Evolutionary conservation across 2,113 vertebrate genomes (phyloP).

Genomic region (Arvicanthis niloticus): DNA sequence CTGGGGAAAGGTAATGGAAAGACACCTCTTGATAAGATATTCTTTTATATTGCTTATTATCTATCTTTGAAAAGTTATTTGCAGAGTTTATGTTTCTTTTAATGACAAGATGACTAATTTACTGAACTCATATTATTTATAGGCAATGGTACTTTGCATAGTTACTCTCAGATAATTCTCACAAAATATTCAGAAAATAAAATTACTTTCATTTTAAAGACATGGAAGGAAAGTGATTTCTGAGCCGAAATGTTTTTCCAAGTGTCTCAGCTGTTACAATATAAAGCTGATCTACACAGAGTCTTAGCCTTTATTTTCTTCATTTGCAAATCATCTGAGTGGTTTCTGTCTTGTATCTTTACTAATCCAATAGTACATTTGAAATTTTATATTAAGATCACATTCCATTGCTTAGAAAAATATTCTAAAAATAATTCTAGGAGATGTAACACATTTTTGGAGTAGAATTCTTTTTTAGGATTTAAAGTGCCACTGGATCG

Average conservation of each 20-base stretch:
- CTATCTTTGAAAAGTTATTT: conserved; percentile 16
- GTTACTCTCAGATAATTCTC: not conserved
- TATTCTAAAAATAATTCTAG: not conserved
- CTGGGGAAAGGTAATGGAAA: not conserved
- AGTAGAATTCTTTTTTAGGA: not conserved
- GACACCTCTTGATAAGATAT: not conserved
- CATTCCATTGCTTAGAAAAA: not conserved
- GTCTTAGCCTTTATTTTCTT: not conserved
- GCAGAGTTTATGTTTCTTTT: not conserved
- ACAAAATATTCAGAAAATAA: not conserved
- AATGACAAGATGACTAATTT: conserved; percentile 19
- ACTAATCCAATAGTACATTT: not conserved
- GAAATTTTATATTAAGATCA: not conserved
- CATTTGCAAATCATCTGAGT: not conserved
- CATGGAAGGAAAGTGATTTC: not conserved
- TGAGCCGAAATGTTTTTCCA: not conserved
- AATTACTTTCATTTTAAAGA: not conserved
- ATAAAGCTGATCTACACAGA: not conserved
- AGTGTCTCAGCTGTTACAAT: not conserved
- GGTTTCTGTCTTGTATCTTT: not conserved
- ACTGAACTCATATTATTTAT: not conserved
- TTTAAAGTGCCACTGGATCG: not conserved
- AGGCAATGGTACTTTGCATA: not conserved
- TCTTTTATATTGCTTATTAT: not conserved
- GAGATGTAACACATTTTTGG: not conserved